Percentiles rank a stretch among this genome's conserved stretches.
phyloP scores from a whole-genome alignment of 2,797 vertebrate species.

The Calcarius lapponicus region DNA sequence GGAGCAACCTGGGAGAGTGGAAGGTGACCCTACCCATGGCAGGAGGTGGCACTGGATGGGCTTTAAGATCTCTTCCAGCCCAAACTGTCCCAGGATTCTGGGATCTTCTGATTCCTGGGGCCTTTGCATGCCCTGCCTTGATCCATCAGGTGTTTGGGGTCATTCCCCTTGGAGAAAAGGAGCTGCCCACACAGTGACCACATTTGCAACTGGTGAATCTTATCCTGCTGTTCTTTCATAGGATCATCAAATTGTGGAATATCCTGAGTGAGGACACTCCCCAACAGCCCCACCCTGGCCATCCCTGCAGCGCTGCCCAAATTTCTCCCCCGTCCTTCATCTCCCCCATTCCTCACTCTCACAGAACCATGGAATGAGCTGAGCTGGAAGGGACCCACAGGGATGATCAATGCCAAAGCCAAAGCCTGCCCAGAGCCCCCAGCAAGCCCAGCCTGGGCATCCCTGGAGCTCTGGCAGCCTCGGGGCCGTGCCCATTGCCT shows the following conservation, averaged over 20 bases:
- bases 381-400: background rate
- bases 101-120: background rate
- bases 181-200: background rate
- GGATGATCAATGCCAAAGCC: no score
- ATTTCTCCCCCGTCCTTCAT: no score
- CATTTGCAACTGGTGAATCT: background rate
- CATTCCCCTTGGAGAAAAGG: background rate
- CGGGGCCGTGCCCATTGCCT: background rate
- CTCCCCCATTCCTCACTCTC: no score
- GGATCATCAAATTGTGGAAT: background rate
- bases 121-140: background rate
- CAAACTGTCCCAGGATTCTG: background rate
- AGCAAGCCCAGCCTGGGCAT: background rate
- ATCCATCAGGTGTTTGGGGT: background rate
- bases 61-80: background rate
- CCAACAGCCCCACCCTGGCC: background rate
- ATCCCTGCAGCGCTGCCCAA: no score
- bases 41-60: background rate
- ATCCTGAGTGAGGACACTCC: background rate
- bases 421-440: background rate
- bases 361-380: background rate
- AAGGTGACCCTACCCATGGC: background rate
- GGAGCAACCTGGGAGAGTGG: background rate
- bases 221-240: background rate
- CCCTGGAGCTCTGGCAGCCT: background rate